Conservation (phyloP, 2,797 vertebrate genomes). For the Sebastes nivosus region DNA sequence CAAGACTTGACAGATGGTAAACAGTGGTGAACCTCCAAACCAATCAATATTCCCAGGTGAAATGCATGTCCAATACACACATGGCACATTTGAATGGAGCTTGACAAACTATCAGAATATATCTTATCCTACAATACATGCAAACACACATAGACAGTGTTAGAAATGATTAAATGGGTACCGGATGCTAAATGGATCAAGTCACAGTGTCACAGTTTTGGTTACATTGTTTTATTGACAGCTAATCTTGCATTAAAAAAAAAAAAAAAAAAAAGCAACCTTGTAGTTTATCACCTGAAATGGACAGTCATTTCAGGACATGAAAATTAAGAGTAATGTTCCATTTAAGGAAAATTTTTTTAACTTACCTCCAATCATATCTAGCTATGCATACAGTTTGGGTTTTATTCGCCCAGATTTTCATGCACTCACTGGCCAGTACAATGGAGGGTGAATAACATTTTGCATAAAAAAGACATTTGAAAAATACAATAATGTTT, state of each 20-base stretch:
- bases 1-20: slow-evolving; percentile 35
- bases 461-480: neutral
- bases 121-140: neutral
- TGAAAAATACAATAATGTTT: neutral
- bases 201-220: neutral
- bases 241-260: neutral
- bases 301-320: neutral
- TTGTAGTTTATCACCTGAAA: neutral
- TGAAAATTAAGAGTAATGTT: neutral
- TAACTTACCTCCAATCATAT: neutral
- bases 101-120: neutral
- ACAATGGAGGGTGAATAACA: neutral
- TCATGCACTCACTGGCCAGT: neutral
- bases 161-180: neutral
- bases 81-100: neutral
- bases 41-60: slow-evolving; percentile 32
- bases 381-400: neutral
- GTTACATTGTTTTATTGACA: neutral
- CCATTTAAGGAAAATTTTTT: neutral
- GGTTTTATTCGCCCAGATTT: neutral
- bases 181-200: neutral
- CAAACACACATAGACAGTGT: neutral
- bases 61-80: neutral
- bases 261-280: no score
- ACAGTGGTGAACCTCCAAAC: slow-evolving; percentile 28